A percentile compares a stretch with the other conserved stretches of the same genome.
These are phyloP conservation scores for Auanema sp. DNA, from an alignment of 2,888 invertebrate species.

Conservation along the genomic window DNA sequence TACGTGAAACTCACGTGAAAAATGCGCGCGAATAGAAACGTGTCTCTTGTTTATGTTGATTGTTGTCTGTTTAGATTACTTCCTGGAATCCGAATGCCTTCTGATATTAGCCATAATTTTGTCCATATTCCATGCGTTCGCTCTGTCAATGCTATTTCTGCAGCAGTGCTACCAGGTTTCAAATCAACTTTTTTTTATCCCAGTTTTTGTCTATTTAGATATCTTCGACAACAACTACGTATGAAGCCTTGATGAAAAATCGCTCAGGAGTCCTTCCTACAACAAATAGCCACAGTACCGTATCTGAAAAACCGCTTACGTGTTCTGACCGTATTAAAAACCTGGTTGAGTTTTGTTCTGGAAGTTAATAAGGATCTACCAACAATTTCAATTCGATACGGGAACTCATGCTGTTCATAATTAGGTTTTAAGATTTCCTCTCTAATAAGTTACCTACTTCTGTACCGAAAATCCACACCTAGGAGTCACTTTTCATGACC, in stretches of 20 bases:
- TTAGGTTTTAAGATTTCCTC: too few species aligned
- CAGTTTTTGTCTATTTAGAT: neutral
- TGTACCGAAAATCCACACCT: too few species aligned
- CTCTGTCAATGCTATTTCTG: constrained; percentile 33
- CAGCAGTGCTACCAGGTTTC: constrained; percentile 26
- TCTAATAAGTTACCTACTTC: too few species aligned
- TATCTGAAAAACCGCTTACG: constrained; percentile 17
- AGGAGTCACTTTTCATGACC: too few species aligned
- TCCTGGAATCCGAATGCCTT: constrained; percentile 29
- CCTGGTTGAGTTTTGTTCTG: constrained; percentile 32
- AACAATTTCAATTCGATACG: too few species aligned
- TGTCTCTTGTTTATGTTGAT: too few species aligned
- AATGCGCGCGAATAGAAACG: neutral
- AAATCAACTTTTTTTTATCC: neutral
- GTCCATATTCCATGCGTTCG: constrained; percentile 35
- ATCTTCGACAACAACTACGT: neutral
- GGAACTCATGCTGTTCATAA: too few species aligned
- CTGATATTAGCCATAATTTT: constrained; percentile 35
- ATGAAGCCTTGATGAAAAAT: neutral
- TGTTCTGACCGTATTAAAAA: constrained; percentile 21
- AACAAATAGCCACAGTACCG: neutral
- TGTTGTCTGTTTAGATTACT: constrained; percentile 24
- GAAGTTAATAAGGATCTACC: constrained; percentile 24
- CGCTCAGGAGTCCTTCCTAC: neutral
- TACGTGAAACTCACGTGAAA: too few species aligned